Conservation (phyloP, 2,888 invertebrate species). For the Cinara cedri region DNA sequence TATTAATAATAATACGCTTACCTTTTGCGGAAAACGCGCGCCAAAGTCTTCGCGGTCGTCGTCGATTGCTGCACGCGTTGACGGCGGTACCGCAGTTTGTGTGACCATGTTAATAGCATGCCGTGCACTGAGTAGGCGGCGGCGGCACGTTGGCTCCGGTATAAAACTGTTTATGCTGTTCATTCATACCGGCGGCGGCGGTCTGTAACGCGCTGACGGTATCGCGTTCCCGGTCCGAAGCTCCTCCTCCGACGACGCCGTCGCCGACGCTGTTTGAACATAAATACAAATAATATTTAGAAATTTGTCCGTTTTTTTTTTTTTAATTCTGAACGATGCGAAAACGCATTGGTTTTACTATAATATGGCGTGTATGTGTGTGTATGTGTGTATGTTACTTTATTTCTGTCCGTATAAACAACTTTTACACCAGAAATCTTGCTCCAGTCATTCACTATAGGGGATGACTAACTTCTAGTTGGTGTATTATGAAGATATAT, state of each 20-base stretch:
- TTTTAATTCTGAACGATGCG: too few relatives aligned
- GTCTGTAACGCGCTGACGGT: constrained; percentile 30
- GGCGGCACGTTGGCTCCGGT: constrained; percentile 41
- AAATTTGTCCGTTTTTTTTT: too few relatives aligned
- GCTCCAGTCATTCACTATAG: too few relatives aligned
- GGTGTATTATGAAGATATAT: too few relatives aligned
- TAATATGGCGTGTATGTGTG: too few relatives aligned
- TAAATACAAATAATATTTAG: not conserved
- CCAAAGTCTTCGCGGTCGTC: not conserved
- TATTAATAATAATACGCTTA: constrained; percentile 7
- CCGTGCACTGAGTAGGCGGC: constrained; percentile 44
- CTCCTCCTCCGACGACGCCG: constrained; percentile 14
- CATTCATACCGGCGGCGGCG: constrained; percentile 36
- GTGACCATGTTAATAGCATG: constrained; percentile 56
- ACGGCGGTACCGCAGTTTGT: constrained; percentile 30
- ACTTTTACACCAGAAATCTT: too few relatives aligned
- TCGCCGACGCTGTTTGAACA: not conserved
- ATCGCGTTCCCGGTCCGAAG: not conserved
- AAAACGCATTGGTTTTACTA: too few relatives aligned
- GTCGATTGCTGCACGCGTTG: constrained; percentile 14
- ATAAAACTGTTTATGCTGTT: constrained; percentile 27
- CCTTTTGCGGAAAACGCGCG: constrained; percentile 39
- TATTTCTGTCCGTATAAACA: too few relatives aligned
- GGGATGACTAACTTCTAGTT: too few relatives aligned
- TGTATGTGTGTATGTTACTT: too few relatives aligned